Conservation (phyloP, 2,888 invertebrate species). For the Nemapogon koenigi region DNA sequence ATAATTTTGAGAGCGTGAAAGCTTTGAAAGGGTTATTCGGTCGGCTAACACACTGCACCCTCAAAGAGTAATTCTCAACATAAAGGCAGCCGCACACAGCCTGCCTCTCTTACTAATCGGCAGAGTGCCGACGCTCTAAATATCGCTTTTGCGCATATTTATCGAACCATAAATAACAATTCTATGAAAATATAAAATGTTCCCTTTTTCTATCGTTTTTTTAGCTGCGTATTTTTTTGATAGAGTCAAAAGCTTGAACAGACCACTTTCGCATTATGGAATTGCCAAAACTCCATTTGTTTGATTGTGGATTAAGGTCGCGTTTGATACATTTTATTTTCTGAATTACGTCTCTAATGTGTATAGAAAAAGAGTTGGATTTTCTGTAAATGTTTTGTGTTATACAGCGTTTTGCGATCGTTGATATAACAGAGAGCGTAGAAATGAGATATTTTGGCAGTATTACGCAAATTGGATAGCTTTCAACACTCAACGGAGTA, state of each 20-base stretch:
- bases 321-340: background rate
- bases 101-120: slow-evolving; percentile 50
- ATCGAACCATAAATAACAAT: slow-evolving; percentile 61
- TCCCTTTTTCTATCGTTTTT: slow-evolving; percentile 61
- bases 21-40: slow-evolving; percentile 40
- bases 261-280: slow-evolving; percentile 66
- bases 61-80: slow-evolving; percentile 7
- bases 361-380: background rate
- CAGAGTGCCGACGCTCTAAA: slow-evolving; percentile 59
- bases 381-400: slow-evolving; percentile 10
- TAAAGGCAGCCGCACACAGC: slow-evolving; percentile 24
- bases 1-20: slow-evolving; percentile 56
- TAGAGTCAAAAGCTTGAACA: slow-evolving; percentile 66
- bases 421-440: slow-evolving; percentile 46
- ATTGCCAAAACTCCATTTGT: slow-evolving; percentile 60
- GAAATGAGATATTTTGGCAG: slow-evolving; percentile 67
- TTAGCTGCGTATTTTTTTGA: slow-evolving; percentile 57
- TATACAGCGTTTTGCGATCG: slow-evolving; percentile 25
- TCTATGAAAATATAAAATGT: slow-evolving; percentile 63
- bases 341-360: background rate
- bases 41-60: slow-evolving; percentile 3
- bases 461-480: slow-evolving; percentile 67
- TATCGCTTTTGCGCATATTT: slow-evolving; percentile 57
- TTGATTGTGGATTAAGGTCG: background rate
- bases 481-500: slow-evolving; percentile 65